These are phyloP conservation scores for Okamejei kenojei DNA, from an alignment of 2,797 vertebrate genomes.

Conservation along the genomic window DNA sequence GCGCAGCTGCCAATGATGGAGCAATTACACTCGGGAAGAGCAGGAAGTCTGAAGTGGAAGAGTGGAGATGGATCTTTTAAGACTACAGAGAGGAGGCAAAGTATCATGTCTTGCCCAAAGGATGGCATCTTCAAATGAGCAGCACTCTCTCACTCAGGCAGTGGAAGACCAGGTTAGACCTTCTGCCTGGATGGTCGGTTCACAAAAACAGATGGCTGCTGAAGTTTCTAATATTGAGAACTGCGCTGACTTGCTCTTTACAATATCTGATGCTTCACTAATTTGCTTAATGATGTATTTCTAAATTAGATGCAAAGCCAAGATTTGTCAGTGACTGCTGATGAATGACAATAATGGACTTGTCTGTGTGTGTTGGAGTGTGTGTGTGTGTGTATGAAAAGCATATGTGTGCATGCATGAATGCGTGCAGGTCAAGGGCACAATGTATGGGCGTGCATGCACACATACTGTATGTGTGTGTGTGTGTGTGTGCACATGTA, in stretches of 20 bases:
- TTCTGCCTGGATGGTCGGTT: neutral
- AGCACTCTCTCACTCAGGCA: neutral
- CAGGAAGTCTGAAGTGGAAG: too few species aligned
- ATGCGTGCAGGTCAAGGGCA: neutral
- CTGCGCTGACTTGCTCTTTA: neutral
- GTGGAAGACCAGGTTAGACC: neutral
- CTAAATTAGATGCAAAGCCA: neutral
- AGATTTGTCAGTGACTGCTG: neutral
- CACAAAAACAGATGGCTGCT: neutral
- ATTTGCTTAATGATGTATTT: neutral
- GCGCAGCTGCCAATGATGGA: too few species aligned
- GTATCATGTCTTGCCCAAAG: too few species aligned
- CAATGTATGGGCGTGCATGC: neutral
- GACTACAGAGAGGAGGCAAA: too few species aligned
- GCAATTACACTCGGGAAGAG: too few species aligned
- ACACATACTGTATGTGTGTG: too few species aligned
- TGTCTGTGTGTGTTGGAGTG: slow-evolving; percentile 4
- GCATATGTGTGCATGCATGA: slow-evolving; percentile 38
- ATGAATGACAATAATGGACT: neutral
- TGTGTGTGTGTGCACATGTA: neutral
- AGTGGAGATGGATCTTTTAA: too few species aligned
- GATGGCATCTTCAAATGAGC: too few species aligned
- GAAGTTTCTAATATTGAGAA: neutral
- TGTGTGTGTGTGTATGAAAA: neutral
- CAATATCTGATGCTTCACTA: neutral